Evolutionary conservation across 2,113 vertebrate genomes (phyloP).

Genomic region (Lipophrys pholis): DNA sequence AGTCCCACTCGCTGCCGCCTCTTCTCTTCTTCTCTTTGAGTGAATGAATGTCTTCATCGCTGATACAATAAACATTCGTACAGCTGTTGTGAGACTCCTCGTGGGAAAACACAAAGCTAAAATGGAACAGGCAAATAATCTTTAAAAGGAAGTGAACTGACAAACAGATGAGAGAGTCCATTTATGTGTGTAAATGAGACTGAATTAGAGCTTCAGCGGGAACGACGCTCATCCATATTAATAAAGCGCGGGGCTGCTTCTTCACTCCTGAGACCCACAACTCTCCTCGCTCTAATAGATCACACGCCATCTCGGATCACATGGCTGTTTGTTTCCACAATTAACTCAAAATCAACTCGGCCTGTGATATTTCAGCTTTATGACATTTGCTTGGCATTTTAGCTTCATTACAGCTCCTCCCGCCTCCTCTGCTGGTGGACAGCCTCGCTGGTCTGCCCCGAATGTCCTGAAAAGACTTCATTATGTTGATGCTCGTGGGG

Average conservation of each 20-base stretch:
- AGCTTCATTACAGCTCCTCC: constrained; percentile 27
- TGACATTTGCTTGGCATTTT: constrained; percentile 66
- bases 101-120: constrained; percentile 22
- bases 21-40: constrained; percentile 20
- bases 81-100: constrained; percentile 38
- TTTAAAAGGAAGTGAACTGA: constrained; percentile 47
- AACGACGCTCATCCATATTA: constrained; percentile 52
- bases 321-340: constrained; percentile 61
- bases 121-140: constrained; percentile 36
- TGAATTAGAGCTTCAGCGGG: constrained; percentile 44
- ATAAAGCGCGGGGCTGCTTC: constrained; percentile 40
- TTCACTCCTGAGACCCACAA: constrained; percentile 22
- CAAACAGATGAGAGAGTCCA: constrained; percentile 31
- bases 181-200: constrained; percentile 41
- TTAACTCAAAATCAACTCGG: constrained; percentile 37
- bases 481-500: background rate
- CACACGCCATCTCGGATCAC: constrained; percentile 43
- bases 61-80: constrained; percentile 55
- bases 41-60: constrained; percentile 51
- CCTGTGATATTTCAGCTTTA: constrained; percentile 41
- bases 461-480: background rate
- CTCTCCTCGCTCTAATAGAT: constrained; percentile 35
- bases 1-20: constrained; percentile 1
- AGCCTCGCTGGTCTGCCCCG: background rate
- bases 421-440: constrained; percentile 8